Evolutionary conservation across 2,888 invertebrate species (phyloP).

Genomic region (Cephalotes varians): DNA sequence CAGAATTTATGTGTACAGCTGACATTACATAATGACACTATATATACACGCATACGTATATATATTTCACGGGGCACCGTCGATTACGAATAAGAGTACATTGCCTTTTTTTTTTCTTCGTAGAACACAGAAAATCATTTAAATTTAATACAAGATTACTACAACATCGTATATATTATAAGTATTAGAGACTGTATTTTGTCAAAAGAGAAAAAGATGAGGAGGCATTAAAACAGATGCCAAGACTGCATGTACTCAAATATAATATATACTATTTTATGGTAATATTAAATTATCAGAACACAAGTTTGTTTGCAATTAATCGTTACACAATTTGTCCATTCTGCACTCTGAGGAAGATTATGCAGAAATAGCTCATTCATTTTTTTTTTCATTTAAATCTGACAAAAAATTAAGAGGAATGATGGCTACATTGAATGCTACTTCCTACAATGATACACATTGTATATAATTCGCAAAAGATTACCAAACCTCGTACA

Average conservation of each 20-base stretch:
- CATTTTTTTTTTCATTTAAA: slow-evolving; percentile 54
- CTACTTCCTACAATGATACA: slow-evolving; percentile 35
- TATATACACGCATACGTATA: slow-evolving; percentile 49
- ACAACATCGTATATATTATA: slow-evolving; percentile 65
- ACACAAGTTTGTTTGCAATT: slow-evolving; percentile 58
- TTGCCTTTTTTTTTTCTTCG: slow-evolving; percentile 28
- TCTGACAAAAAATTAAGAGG: slow-evolving; percentile 73
- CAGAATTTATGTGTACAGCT: slow-evolving; percentile 48
- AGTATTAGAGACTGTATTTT: slow-evolving; percentile 66
- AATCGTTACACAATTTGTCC: slow-evolving; percentile 39
- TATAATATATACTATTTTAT: slow-evolving; percentile 66
- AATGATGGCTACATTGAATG: slow-evolving; percentile 72
- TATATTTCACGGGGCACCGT: slow-evolving; percentile 64
- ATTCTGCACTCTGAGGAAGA: slow-evolving; percentile 57
- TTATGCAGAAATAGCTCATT: slow-evolving; percentile 70
- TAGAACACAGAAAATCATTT: slow-evolving; percentile 54
- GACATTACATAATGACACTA: slow-evolving; percentile 37
- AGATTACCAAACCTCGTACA: slow-evolving; percentile 45
- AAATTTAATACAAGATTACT: slow-evolving; percentile 65
- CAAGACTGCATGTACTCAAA: slow-evolving; percentile 56
- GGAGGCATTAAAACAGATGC: slow-evolving; percentile 60
- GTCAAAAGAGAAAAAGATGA: slow-evolving; percentile 44
- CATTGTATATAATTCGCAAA: slow-evolving; percentile 35
- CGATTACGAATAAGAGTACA: slow-evolving; percentile 68
- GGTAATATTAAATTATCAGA: slow-evolving; percentile 53